phyloP scores from a whole-genome alignment of 2,113 vertebrate genomes.

The Rhea americana region DNA sequence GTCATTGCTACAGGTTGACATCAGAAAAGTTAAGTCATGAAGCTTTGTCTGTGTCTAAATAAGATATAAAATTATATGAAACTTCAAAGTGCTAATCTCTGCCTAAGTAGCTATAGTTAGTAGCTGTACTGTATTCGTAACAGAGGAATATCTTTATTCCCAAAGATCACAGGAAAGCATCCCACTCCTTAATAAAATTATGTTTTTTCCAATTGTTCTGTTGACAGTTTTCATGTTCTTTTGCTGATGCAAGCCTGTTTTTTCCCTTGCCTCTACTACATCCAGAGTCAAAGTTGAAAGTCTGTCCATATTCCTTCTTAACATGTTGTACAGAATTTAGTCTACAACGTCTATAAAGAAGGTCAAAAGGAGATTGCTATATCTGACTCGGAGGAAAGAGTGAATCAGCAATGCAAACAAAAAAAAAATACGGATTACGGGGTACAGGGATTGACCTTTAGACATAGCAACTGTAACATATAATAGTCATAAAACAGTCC shows the following conservation, averaged over 20 bases:
- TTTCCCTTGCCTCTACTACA: not conserved
- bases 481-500: slow-evolving; percentile 37
- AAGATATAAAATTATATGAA: not conserved
- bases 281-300: slow-evolving; percentile 38
- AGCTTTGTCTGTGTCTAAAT: not conserved
- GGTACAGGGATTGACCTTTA: slow-evolving; percentile 51
- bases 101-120: not conserved
- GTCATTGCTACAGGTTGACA: not conserved
- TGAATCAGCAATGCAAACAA: slow-evolving; percentile 59
- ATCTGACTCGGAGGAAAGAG: slow-evolving; percentile 41
- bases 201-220: not conserved
- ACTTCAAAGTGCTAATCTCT: not conserved
- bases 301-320: slow-evolving; percentile 10
- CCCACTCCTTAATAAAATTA: not conserved
- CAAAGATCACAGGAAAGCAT: not conserved
- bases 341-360: slow-evolving; percentile 31
- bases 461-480: slow-evolving; percentile 1
- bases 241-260: not conserved
- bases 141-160: not conserved
- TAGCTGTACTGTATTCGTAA: not conserved
- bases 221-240: slow-evolving; percentile 26
- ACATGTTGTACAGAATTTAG: slow-evolving; percentile 32
- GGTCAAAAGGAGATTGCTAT: slow-evolving; percentile 34
- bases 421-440: slow-evolving; percentile 10
- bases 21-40: not conserved